A percentile compares a stretch with the other conserved stretches of the same genome.
These are phyloP conservation scores for Euzophera pinguis DNA, from an alignment of 2,888 invertebrate species.

Conservation along the genomic window DNA sequence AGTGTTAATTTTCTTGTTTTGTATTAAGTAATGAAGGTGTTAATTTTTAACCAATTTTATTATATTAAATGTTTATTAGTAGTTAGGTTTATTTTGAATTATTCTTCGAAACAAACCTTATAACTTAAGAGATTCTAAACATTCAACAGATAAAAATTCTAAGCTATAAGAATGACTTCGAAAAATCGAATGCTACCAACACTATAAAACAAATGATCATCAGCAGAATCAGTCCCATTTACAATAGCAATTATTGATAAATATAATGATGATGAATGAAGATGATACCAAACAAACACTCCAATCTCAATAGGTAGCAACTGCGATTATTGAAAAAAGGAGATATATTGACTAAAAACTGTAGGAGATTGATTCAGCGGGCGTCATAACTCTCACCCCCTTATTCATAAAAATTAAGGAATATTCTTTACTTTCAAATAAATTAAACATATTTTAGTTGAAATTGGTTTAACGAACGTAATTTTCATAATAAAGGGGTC, in stretches of 20 bases:
- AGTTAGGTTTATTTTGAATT: too few species aligned
- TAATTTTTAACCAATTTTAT: too few species aligned
- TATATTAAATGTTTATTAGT: too few species aligned
- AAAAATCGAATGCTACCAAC: conserved; percentile 2
- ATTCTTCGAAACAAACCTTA: too few species aligned
- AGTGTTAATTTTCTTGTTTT: neutral
- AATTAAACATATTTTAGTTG: too few species aligned
- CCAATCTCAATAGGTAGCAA: conserved; percentile 8
- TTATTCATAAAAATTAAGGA: too few species aligned
- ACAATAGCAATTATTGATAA: conserved; percentile 12
- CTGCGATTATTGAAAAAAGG: neutral
- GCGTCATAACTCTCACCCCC: too few species aligned
- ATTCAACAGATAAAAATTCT: neutral
- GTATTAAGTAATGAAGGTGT: neutral
- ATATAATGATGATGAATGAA: conserved; percentile 14
- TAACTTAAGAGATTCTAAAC: too few species aligned
- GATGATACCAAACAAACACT: conserved; percentile 12
- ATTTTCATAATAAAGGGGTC: too few species aligned
- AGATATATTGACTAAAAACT: neutral
- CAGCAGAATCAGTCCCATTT: conserved; percentile 1
- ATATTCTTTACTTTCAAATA: too few species aligned
- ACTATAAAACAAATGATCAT: conserved; percentile 6
- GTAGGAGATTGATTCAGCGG: too few species aligned
- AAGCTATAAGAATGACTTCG: neutral
- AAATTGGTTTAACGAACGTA: too few species aligned